A percentile compares a stretch with the other conserved stretches of the same genome.
These are phyloP conservation scores for Lonchura striata DNA, from an alignment of 2,113 vertebrate genomes.

Conservation along the genomic window DNA sequence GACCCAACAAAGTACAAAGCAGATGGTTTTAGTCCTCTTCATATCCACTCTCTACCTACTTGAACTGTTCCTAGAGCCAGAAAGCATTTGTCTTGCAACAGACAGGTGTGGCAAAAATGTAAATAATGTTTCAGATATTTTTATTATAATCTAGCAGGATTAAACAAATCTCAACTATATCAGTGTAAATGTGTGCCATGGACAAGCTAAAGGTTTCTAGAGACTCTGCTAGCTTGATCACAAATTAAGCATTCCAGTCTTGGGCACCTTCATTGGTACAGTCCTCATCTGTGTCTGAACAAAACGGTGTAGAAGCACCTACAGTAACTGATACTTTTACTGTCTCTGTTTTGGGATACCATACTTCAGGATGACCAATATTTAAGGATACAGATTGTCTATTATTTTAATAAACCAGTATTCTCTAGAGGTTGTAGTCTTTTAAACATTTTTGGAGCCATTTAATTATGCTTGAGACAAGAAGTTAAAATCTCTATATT, in stretches of 20 bases:
- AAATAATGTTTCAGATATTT: not conserved
- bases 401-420: not conserved
- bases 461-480: not conserved
- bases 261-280: not conserved
- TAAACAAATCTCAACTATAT: not conserved
- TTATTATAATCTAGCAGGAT: not conserved
- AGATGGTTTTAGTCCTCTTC: not conserved
- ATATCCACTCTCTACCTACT: not conserved
- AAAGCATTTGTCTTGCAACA: conserved; percentile 8
- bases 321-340: not conserved
- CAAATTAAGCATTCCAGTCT: not conserved
- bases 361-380: not conserved
- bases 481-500: not conserved
- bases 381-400: not conserved
- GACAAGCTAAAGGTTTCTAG: not conserved
- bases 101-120: conserved; percentile 1
- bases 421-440: not conserved
- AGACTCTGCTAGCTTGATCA: not conserved
- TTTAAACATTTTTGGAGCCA: not conserved
- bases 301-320: not conserved
- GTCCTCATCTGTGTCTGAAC: not conserved
- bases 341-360: not conserved
- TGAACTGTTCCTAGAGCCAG: not conserved
- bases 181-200: rapidly evolving
- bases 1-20: not conserved